Evolutionary conservation across 2,113 vertebrate species (phyloP).

Genomic region (Sinocyclocheilus anshuiensis): DNA sequence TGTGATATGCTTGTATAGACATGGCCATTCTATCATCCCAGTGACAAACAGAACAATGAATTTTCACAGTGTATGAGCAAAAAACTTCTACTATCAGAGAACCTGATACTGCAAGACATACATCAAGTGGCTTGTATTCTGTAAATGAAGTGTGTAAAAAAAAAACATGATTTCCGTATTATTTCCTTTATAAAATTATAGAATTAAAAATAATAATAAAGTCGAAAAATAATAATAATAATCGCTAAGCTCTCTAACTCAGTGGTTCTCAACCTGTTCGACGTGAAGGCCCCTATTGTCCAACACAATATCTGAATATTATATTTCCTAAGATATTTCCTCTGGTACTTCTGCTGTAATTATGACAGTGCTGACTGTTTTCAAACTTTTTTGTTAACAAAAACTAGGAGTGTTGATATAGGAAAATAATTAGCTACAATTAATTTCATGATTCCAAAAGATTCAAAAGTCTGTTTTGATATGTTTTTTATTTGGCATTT

Average conservation of each 20-base stretch:
- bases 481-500: neutral
- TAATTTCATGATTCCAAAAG: no score
- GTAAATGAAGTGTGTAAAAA: neutral
- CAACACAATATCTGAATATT: no score
- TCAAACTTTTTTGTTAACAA: no score
- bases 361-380: no score
- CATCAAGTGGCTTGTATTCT: neutral
- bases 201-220: neutral
- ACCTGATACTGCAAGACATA: neutral
- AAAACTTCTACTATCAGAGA: neutral
- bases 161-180: neutral
- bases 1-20: conserved; percentile 15
- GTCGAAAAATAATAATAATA: no score
- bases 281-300: neutral
- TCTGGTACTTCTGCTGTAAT: no score
- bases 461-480: no score
- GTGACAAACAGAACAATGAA: neutral
- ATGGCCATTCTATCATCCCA: neutral
- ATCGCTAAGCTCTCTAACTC: neutral
- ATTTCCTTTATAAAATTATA: neutral
- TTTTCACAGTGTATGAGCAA: neutral
- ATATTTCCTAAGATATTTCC: no score
- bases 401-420: no score
- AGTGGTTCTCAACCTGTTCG: neutral
- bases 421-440: no score